Conservation (phyloP, 2,113 vertebrate genomes). For the Lates calcarifer region DNA sequence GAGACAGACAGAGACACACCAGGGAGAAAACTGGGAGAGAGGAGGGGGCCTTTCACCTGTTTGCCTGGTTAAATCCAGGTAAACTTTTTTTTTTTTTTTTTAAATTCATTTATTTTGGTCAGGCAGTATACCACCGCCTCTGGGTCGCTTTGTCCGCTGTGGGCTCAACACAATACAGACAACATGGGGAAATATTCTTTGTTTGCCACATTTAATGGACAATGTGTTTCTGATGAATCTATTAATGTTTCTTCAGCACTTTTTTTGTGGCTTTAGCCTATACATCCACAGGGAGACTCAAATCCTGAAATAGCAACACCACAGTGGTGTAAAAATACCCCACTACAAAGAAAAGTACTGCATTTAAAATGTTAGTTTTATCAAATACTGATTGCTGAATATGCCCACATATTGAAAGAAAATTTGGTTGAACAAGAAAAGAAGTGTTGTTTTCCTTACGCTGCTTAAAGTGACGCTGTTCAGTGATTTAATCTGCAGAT, state of each 20-base stretch:
- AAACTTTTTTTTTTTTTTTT: too few species aligned
- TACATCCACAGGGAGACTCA: not conserved
- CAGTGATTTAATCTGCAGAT: not conserved
- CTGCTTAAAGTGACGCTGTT: not conserved
- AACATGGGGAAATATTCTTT: conserved; percentile 25
- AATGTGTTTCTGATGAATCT: not conserved
- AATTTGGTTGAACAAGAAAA: not conserved
- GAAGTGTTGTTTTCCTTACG: too few species aligned
- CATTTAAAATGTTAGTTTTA: not conserved
- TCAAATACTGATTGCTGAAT: not conserved
- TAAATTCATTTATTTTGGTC: too few species aligned
- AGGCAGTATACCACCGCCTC: conserved; percentile 92
- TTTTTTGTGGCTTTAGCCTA: not conserved
- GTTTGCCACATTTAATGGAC: conserved; percentile 11
- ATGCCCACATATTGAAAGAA: not conserved
- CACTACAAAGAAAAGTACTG: not conserved
- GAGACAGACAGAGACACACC: too few species aligned
- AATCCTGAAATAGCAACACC: conserved; percentile 11
- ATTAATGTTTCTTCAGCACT: not conserved
- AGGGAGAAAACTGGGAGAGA: too few species aligned
- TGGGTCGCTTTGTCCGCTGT: conserved; percentile 90
- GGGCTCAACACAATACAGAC: conserved; percentile 51
- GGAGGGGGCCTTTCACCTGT: too few species aligned
- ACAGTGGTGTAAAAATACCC: conserved; percentile 16
- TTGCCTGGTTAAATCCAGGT: too few species aligned